Conservation (phyloP, 1,140 invertebrate genomes). For the Macrostomum lignano region DNA sequence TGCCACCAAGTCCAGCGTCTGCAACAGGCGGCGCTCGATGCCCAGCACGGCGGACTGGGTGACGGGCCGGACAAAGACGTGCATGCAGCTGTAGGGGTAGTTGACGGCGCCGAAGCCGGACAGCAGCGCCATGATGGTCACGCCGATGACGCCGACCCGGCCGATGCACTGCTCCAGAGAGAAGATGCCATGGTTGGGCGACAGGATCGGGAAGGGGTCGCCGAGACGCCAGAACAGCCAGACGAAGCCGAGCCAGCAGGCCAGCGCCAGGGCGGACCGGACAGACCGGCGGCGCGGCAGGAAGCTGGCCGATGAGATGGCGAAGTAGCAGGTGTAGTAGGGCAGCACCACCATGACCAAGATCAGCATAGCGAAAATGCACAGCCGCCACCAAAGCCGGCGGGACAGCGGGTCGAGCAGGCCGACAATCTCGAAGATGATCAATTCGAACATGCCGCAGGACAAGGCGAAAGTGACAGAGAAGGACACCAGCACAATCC, state of each 20-base stretch:
- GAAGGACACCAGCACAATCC: conserved; percentile 73
- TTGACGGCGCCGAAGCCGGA: conserved; percentile 99
- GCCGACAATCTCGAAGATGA: conserved; percentile 95
- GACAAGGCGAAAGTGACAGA: conserved; percentile 82
- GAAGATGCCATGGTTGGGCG: conserved; percentile 47
- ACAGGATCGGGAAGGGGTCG: conserved; percentile 88
- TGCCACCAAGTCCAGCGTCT: conserved; percentile 83
- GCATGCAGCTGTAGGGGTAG: conserved; percentile 95
- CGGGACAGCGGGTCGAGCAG: conserved; percentile 55
- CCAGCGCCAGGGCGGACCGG: conserved; percentile 41
- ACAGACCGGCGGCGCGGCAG: conserved; percentile 33
- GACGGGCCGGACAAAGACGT: conserved; percentile 83
- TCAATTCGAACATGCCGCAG: conserved; percentile 95
- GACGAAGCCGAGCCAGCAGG: conserved; percentile 63
- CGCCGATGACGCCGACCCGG: conserved; percentile 78
- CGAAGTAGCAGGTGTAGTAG: conserved; percentile 80
- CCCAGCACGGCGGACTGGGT: conserved; percentile 51
- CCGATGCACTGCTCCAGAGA: conserved; percentile 79
- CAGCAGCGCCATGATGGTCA: conserved; percentile 89
- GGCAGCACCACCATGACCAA: conserved; percentile 83
- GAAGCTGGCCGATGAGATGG: conserved; percentile 65
- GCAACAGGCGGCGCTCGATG: conserved; percentile 60
- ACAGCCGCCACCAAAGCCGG: conserved; percentile 78
- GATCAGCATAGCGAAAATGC: conserved; percentile 60
- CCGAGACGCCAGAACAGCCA: conserved; percentile 97